phyloP scores from a whole-genome alignment of 1,140 invertebrate species.

The Bombus waltoni region DNA sequence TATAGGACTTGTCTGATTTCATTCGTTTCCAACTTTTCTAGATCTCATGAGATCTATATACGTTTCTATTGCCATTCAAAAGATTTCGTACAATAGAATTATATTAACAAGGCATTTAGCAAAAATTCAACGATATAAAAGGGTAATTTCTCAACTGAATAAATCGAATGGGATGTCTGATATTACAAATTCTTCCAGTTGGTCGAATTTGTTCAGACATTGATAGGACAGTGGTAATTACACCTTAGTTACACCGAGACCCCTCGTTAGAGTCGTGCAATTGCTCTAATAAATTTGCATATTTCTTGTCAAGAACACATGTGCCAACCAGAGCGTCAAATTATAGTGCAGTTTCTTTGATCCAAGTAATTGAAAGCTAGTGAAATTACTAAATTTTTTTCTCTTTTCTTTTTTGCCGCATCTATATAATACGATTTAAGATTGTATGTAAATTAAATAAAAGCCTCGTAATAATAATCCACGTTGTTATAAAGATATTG shows the following conservation, averaged over 20 bases:
- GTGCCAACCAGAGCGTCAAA: slow-evolving; percentile 39
- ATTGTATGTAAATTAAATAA: background rate
- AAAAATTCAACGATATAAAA: background rate
- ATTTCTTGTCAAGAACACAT: slow-evolving; percentile 35
- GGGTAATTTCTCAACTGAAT: background rate
- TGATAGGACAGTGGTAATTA: slow-evolving; percentile 37
- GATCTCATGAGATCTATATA: background rate
- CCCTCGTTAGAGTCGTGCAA: slow-evolving; percentile 38
- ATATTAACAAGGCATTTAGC: background rate
- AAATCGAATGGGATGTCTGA: background rate
- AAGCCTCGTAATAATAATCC: background rate
- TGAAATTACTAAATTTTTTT: slow-evolving; percentile 17
- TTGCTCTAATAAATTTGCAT: slow-evolving; percentile 44
- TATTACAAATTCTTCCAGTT: slow-evolving; percentile 36
- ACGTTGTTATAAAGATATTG: background rate
- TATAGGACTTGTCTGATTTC: too few relatives aligned
- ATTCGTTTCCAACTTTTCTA: background rate
- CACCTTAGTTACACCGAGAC: background rate
- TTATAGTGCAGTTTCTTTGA: slow-evolving; percentile 40
- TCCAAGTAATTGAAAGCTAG: slow-evolving; percentile 15
- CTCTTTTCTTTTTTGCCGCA: too few relatives aligned
- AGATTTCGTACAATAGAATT: background rate
- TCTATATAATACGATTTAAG: background rate
- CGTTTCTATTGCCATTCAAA: background rate
- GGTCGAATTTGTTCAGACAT: slow-evolving; percentile 32